Evolutionary conservation across 53 echinoderm and acorn worm species (phyloP).

Genomic region (Henricia sp.): DNA sequence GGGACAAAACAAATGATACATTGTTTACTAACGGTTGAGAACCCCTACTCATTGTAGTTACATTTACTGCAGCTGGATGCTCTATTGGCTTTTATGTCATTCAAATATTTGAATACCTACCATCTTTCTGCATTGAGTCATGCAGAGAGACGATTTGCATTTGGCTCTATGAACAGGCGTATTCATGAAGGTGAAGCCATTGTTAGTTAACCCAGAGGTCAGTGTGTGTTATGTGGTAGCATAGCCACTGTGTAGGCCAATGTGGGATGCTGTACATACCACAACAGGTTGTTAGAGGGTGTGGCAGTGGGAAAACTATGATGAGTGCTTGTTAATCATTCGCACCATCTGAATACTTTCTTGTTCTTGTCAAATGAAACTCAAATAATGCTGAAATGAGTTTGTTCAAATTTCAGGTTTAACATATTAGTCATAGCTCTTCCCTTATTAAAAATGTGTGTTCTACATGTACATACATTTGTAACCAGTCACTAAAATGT

Average conservation of each 20-base stretch:
- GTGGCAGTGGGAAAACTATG: conserved; percentile 1
- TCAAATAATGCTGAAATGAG: background rate
- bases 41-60: too few species aligned
- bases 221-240: background rate
- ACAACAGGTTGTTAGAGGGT: conserved; percentile 20
- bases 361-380: background rate
- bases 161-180: conserved; percentile 40
- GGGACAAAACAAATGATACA: too few species aligned
- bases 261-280: background rate
- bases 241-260: background rate
- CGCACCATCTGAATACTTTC: background rate
- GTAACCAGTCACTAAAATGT: too few species aligned
- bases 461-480: too few species aligned
- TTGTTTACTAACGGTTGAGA: too few species aligned
- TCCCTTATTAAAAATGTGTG: too few species aligned
- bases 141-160: conserved; percentile 26
- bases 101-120: background rate
- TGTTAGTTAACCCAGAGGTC: background rate
- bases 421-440: too few species aligned
- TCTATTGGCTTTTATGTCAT: conserved; percentile 19
- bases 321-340: background rate
- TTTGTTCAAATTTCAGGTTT: background rate
- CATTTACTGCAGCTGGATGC: too few species aligned
- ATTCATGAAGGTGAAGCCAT: conserved; percentile 3
- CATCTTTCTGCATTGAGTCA: conserved; percentile 13